These are phyloP conservation scores for Formicarius rufipectus DNA, from an alignment of 2,113 vertebrate species.

Conservation along the genomic window DNA sequence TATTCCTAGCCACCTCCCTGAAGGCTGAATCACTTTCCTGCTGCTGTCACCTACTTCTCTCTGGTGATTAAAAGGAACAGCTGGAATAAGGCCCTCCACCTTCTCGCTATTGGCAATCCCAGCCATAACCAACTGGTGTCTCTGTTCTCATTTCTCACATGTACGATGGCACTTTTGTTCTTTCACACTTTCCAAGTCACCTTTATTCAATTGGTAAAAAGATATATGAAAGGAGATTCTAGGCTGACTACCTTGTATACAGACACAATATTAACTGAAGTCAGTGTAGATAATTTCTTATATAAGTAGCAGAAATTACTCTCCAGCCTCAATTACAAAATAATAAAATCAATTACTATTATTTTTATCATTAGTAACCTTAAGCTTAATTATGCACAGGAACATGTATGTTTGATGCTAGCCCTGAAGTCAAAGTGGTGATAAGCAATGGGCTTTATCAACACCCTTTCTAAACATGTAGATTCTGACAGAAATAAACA, in stretches of 20 bases:
- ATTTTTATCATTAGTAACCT: neutral
- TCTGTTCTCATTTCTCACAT: neutral
- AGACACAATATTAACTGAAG: neutral
- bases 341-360: neutral
- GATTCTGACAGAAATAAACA: neutral
- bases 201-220: neutral
- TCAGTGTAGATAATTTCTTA: neutral
- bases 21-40: neutral
- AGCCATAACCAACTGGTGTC: neutral
- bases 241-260: neutral
- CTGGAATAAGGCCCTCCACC: neutral
- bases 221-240: neutral
- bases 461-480: neutral
- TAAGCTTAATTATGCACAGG: neutral
- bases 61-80: neutral
- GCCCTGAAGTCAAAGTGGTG: neutral
- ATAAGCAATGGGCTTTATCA: neutral
- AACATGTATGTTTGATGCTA: neutral
- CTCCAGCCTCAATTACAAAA: neutral
- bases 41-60: neutral
- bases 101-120: neutral
- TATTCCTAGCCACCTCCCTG: neutral
- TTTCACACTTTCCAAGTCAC: rapidly evolving
- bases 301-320: neutral
- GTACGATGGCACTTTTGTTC: neutral